Conservation (phyloP, 2,888 invertebrate species). For the Onchidella celtica region DNA sequence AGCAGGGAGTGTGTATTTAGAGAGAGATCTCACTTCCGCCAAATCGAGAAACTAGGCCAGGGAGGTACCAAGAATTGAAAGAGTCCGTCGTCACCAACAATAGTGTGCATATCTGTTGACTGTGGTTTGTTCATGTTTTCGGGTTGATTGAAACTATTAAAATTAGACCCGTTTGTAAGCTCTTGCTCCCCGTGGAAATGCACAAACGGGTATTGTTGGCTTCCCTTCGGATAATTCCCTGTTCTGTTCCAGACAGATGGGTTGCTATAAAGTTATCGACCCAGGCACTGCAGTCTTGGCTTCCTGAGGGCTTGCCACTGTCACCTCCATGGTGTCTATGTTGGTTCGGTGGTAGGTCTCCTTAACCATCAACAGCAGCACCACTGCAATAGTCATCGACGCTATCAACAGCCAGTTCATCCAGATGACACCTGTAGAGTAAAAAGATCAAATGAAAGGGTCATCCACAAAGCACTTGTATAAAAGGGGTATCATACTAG, state of each 20-base stretch:
- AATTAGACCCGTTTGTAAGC: too few species aligned
- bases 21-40: too few species aligned
- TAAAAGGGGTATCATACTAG: not conserved
- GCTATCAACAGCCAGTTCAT: conserved; percentile 44
- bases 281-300: not conserved
- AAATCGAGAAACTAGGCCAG: too few species aligned
- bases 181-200: too few species aligned
- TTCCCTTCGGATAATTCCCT: not conserved
- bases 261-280: not conserved
- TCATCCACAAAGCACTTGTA: not conserved
- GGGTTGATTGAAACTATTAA: too few species aligned
- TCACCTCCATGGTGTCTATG: not conserved
- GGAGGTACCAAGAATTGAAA: too few species aligned
- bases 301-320: not conserved
- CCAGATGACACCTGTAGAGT: conserved; percentile 31
- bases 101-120: too few species aligned
- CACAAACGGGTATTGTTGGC: not conserved
- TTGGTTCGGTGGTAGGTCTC: not conserved
- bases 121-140: too few species aligned
- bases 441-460: not conserved
- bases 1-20: too few species aligned
- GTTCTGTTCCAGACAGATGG: not conserved
- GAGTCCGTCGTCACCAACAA: too few species aligned
- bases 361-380: not conserved
- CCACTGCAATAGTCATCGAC: not conserved